Evolutionary conservation across 1,140 invertebrate genomes (phyloP), one percentile per base, ranked within the genome.

Genomic region (Ceratina japonica): DNA sequence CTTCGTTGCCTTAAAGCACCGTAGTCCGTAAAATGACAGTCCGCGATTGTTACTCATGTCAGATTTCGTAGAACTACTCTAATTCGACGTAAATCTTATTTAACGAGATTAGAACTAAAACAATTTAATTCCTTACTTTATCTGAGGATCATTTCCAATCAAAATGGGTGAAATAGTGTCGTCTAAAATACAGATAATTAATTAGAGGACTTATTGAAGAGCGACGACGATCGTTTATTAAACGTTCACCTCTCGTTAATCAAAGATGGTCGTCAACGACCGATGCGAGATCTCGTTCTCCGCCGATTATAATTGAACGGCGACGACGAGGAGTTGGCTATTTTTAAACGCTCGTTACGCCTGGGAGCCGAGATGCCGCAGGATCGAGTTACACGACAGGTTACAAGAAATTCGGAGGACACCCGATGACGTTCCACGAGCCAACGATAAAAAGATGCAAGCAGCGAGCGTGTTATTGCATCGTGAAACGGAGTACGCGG

Each of bases 21-120:
- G 69, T 72, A 74, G 74, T 54, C 82, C 80, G 86, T 87, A 87
- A 90, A 89, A 89, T 83, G 88, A 86, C 90, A 88, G 85, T 87
- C 87, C 77, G 75, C 75, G 66, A 80, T 76, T 71, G 78, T 84
- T 88, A 85, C 83, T 86, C 37, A 77, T 83, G 51, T 63, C 63
- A 84, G 68, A 81, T 82, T 88, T 87, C 88, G 75, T 70, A 81
- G 78, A 86, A 88, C 59, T 58, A 37, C 18, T 51, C 18, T 51
- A 71, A 81, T 37, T 77, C 59, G 80, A 84, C 71, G 72, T 82
- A 79, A 84, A 75, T 73, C 68, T 77, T 78, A 13, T 64, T 84
- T 81, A 85, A 85, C 68, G 63, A 75, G 75, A 85, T 82, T 79
- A 85, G 58, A 68, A 79, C 13, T 13, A 15, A 13, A 16, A 54